These are phyloP conservation scores for Phrynosoma blainvillii DNA, from an alignment of 2,113 vertebrate species.

Conservation along the genomic window DNA sequence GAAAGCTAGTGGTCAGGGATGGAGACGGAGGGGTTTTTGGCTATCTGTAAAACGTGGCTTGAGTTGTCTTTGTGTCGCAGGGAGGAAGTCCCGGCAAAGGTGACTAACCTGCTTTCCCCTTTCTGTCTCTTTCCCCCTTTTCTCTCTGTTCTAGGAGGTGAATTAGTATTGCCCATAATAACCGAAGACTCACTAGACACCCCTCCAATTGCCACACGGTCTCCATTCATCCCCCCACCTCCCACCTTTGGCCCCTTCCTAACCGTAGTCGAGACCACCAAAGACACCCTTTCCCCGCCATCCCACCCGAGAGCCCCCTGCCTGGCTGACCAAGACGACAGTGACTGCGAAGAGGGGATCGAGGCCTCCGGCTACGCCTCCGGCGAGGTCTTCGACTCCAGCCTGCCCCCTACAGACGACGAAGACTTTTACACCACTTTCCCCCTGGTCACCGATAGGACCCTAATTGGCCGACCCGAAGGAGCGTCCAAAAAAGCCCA, in stretches of 20 bases:
- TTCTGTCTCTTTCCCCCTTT: constrained; percentile 67
- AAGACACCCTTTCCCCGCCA: constrained; percentile 83
- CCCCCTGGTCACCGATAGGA: constrained; percentile 93
- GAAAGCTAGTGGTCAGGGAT: constrained; percentile 18
- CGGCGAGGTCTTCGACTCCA: constrained; percentile 86
- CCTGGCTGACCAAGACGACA: constrained; percentile 89
- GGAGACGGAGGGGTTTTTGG: constrained; percentile 17
- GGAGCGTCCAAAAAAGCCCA: constrained; percentile 78
- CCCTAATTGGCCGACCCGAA: constrained; percentile 80
- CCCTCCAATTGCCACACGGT: constrained; percentile 91
- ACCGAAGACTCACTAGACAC: constrained; percentile 95
- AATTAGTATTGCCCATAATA: constrained; percentile 96
- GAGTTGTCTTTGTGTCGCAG: constrained; percentile 24
- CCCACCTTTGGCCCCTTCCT: constrained; percentile 89
- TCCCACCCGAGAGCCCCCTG: constrained; percentile 80
- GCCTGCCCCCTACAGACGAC: constrained; percentile 89
- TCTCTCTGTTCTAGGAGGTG: constrained; percentile 89
- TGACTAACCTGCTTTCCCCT: constrained; percentile 39
- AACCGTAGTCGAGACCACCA: constrained; percentile 90
- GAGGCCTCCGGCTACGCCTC: constrained; percentile 93
- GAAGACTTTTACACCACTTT: constrained; percentile 94
- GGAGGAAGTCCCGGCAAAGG: not conserved
- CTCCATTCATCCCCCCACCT: constrained; percentile 89
- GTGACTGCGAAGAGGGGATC: constrained; percentile 89
- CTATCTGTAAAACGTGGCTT: constrained; percentile 21